phyloP scores from a whole-genome alignment of 2,797 vertebrate genomes.

The Gambelia wislizenii region DNA sequence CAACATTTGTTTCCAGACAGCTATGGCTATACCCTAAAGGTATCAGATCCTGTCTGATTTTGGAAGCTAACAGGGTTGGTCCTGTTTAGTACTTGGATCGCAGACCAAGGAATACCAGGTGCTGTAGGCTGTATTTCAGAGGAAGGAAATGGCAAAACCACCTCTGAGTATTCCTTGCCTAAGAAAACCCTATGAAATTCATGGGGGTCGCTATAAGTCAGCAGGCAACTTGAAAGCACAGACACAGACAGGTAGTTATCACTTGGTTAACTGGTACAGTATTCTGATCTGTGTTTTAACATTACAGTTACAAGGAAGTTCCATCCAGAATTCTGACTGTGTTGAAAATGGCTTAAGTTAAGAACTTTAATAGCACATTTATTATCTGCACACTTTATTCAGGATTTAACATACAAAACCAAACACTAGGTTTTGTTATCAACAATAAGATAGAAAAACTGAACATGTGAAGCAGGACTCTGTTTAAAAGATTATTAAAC shows the following conservation, averaged over 20 bases:
- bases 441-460: not conserved
- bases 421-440: not conserved
- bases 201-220: too few relatives aligned
- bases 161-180: too few relatives aligned
- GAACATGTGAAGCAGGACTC: not conserved
- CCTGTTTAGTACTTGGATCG: too few relatives aligned
- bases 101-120: too few relatives aligned
- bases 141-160: too few relatives aligned
- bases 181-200: too few relatives aligned
- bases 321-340: not conserved
- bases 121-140: too few relatives aligned
- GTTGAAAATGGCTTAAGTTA: not conserved
- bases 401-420: not conserved
- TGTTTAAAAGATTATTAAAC: not conserved
- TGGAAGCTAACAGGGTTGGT: too few relatives aligned
- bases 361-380: too few relatives aligned
- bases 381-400: not conserved
- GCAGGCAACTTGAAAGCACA: too few relatives aligned
- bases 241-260: not conserved
- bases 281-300: not conserved
- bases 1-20: not conserved
- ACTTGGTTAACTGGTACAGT: not conserved
- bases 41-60: too few relatives aligned
- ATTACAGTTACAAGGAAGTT: not conserved
- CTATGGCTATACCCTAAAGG: too few relatives aligned